Evolutionary conservation across 2,888 invertebrate species (phyloP), one percentile per base, ranked within the genome.

Genomic region (Pachliopta kotzebuea): DNA sequence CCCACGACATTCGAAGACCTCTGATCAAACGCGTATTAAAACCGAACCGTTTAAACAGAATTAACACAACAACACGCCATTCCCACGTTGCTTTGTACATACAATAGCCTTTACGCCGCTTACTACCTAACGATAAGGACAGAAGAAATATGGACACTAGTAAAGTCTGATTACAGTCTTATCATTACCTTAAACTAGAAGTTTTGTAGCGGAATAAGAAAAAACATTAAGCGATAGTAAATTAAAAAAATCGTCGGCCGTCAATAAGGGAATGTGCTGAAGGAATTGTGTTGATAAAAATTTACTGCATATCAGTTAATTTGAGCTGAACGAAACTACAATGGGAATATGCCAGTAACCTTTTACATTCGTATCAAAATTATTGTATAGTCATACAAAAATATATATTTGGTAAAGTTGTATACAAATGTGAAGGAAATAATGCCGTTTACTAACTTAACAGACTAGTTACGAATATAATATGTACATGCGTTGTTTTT

Each of bases 171-270:
- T 26, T 66, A 66, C 65, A 62, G 62, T 62, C 58, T 65, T 65
- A 65, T 29, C 29, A 61, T 60, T 53, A 60, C n/a, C 53, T 18
- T 54, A 65, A 62, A 31, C 53, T 67, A 65, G 56, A 61, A 64
- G 42, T 60, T 53, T 56, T 60, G 62, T 64, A 67, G 53, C 67
- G 20, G 63, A 68, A 67, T 42, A 66, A 67, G 45, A 66, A 67
- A 24, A 62, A 67, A 29, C 55, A 57, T 60, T 67, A 69, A 60
- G 53, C 57, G 58, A 62, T 63, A 68, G 60, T 73, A 67, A 70
- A 68, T 54, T 62, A 67, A 62, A 67, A 63, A 67, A 23, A 67
- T 65, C 63, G 75, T 74, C 74, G 70, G 70, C 62, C 62, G n/a
- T 58, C 21, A 26, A 26, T 62, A 50, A 37, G 50, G 65, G 65